A percentile compares a stretch with the other conserved stretches of the same genome.
phyloP scores from a whole-genome alignment of 2,797 vertebrate species.

The Pseudocheirus occidentalis region DNA sequence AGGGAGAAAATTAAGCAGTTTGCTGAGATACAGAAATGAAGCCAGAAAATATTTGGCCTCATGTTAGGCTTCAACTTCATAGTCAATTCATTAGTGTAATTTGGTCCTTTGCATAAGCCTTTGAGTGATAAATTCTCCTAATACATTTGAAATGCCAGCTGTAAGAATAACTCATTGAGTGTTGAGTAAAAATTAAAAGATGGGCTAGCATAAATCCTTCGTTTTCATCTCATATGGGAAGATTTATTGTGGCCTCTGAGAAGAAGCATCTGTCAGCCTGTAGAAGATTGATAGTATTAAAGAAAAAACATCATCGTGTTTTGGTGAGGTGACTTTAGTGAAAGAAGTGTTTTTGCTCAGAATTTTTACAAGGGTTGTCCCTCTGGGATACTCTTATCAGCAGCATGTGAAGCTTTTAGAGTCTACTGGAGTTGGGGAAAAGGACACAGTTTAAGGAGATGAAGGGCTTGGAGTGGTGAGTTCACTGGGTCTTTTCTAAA shows the following conservation, averaged over 20 bases:
- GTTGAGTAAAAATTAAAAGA: conserved; percentile 82
- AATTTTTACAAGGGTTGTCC: conserved; percentile 61
- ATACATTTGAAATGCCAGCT: conserved; percentile 82
- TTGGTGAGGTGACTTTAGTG: conserved; percentile 53
- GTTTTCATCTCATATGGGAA: conserved; percentile 77
- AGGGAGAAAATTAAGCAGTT: conserved; percentile 85
- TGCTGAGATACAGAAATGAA: conserved; percentile 81
- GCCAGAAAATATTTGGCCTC: conserved; percentile 86
- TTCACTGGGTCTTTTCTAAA: conserved; percentile 57
- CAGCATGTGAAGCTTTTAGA: conserved; percentile 63
- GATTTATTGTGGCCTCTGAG: conserved; percentile 76
- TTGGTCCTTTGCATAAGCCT: conserved; percentile 80
- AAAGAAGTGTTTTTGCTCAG: conserved; percentile 64
- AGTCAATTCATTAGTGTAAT: conserved; percentile 86
- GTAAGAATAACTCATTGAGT: conserved; percentile 82
- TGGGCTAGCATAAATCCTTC: conserved; percentile 77
- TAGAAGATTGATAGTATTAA: conserved; percentile 75
- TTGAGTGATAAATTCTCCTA: conserved; percentile 83
- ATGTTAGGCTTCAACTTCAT: conserved; percentile 83
- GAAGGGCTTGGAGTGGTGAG: conserved; percentile 34
- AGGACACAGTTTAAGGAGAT: conserved; percentile 25
- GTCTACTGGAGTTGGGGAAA: not conserved
- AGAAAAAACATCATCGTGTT: conserved; percentile 71
- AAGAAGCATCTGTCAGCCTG: conserved; percentile 78
- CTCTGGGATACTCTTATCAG: conserved; percentile 62